Base-by-base conservation (phyloP, 1,140 invertebrate species). In the Drosophila navojoa region DNA sequence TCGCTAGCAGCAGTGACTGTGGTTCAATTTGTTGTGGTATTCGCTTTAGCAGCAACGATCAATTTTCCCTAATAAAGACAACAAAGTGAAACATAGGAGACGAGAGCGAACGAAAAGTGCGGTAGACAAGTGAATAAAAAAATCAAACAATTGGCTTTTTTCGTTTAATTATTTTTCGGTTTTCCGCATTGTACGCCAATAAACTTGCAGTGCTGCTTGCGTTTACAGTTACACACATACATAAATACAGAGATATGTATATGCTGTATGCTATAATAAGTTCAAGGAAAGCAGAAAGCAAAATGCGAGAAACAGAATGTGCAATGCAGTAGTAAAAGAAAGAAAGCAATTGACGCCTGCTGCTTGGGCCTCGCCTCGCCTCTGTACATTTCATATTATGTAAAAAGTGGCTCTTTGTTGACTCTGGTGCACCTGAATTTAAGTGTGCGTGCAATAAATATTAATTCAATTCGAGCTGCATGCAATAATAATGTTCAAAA, bases 201-300 rank as follows among this genome's bases (percentile, higher is more conserved):
- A 59, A 53, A 72, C 69, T 57, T 71, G 53, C 69, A 58, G 53
- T 64, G 68, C 40, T 68, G 22, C 55, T 59, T 45, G 64, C 64
- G 32, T 64, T 60, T 55, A 50, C 58, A 57, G 71, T 69, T 62
- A 72, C 47, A 69, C 38, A 19, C 44, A n/a, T 35, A 42, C 27
- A 53, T 53, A 52, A 10, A 27, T 16, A 38, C 11, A 44, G 35
- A 38, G 35, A n/a, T 66, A 40, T 52, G 35, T 44, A 35, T 16
- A 60, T 40, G 40, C 55, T 29, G 19, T 55, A 55, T 45, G 66
- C 62, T 47, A 54, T 68, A 59, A 50, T 58, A 64, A 66, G 73
- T 76, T 71, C 68, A 76, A 76, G 68, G 73, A 76, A 71, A 76
- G 53, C 66, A 59, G 42, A 73, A 69, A 69, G 64, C 66, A 76